Evolutionary conservation across 2,113 vertebrate species (phyloP).

Genomic region (Mesitornis unicolor): DNA sequence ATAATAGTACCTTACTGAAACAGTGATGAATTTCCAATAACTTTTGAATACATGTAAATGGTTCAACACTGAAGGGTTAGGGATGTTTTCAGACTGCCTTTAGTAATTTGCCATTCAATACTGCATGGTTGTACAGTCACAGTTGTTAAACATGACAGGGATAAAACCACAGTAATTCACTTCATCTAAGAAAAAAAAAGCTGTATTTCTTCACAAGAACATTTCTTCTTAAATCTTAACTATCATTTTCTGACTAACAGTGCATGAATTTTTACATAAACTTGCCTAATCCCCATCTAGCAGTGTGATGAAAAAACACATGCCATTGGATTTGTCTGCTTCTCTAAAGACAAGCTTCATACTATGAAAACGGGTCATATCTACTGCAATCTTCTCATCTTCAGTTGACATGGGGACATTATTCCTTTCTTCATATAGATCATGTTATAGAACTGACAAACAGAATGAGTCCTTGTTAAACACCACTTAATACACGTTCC

Average conservation of each 20-base stretch:
- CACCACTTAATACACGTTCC: slow-evolving; percentile 5
- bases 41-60: neutral
- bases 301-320: neutral
- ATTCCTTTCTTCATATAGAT: slow-evolving; percentile 16
- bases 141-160: neutral
- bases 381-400: slow-evolving; percentile 11
- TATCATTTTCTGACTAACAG: neutral
- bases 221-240: neutral
- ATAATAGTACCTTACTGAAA: neutral
- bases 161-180: neutral
- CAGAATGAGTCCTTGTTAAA: slow-evolving; percentile 19
- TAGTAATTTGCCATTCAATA: neutral
- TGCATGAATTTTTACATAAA: neutral
- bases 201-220: neutral
- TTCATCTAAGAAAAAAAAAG: neutral
- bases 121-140: neutral
- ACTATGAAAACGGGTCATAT: neutral
- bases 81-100: neutral
- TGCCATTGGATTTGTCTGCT: neutral
- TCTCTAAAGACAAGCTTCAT: neutral
- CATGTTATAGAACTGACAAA: slow-evolving; percentile 20
- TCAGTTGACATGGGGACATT: neutral
- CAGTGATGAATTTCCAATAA: neutral
- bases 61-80: neutral
- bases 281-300: neutral